Evolutionary conservation across 2,888 invertebrate species (phyloP).

Genomic region (Drosophila sordidapex): DNA sequence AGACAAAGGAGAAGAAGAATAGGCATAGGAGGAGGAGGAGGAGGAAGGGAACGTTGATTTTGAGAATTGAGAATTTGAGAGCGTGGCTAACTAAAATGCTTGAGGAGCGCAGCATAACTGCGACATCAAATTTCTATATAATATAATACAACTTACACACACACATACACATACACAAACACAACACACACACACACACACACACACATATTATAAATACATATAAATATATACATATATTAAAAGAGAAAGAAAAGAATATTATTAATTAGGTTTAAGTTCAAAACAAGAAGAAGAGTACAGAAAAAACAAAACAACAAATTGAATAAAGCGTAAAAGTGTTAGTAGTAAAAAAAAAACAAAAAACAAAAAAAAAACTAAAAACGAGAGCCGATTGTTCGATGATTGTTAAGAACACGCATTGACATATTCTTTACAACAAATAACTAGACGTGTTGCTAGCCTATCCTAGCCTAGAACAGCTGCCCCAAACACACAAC

Average conservation of each 20-base stretch:
- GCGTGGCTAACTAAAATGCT: conserved; percentile 56
- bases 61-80: conserved; percentile 19
- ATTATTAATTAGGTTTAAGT: conserved; percentile 70
- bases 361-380: conserved; percentile 32
- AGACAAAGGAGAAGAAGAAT: not conserved
- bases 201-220: conserved; percentile 61
- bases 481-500: conserved; percentile 39
- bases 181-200: conserved; percentile 29
- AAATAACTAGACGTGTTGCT: conserved; percentile 51
- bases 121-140: conserved; percentile 64
- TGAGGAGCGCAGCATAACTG: conserved; percentile 45
- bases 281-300: conserved; percentile 43
- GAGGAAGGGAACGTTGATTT: conserved; percentile 23
- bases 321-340: conserved; percentile 69
- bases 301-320: conserved; percentile 38
- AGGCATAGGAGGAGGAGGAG: not conserved
- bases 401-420: conserved; percentile 62
- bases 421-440: conserved; percentile 49
- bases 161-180: conserved; percentile 25
- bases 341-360: conserved; percentile 58
- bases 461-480: conserved; percentile 40
- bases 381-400: conserved; percentile 49
- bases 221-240: conserved; percentile 68
- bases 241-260: conserved; percentile 63
- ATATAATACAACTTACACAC: conserved; percentile 46